These are phyloP conservation scores for Cochlearius cochlearius DNA, from an alignment of 2,113 vertebrate genomes.

Conservation along the genomic window DNA sequence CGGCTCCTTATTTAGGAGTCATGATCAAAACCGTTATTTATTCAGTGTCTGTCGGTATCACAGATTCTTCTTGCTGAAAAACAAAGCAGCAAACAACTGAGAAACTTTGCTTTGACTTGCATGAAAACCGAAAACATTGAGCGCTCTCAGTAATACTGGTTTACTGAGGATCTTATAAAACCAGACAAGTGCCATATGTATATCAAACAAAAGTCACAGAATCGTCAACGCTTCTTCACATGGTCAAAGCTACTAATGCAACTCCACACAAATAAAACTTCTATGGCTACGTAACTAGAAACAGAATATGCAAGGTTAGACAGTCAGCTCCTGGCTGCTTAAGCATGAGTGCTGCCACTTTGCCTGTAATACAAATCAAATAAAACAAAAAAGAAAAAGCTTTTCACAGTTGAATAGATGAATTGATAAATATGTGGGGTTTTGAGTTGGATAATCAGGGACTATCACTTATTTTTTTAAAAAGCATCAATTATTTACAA, in stretches of 20 bases:
- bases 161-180: background rate
- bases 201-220: background rate
- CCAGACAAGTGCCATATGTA: rapidly evolving
- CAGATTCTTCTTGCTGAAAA: background rate
- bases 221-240: background rate
- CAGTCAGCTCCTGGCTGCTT: background rate
- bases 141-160: rapidly evolving
- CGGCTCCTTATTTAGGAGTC: background rate
- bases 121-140: background rate
- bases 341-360: background rate
- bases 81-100: background rate
- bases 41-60: background rate
- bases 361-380: background rate
- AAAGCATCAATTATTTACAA: background rate
- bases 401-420: background rate
- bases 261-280: background rate
- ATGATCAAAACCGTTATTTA: background rate
- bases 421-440: rapidly evolving
- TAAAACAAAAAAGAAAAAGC: background rate
- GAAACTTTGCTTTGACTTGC: background rate
- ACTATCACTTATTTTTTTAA: background rate
- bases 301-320: background rate
- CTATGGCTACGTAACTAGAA: background rate
- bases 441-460: background rate
- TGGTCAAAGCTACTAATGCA: background rate